Base-by-base conservation (phyloP, 2,113 vertebrate species). In the Synchiropus splendidus region DNA sequence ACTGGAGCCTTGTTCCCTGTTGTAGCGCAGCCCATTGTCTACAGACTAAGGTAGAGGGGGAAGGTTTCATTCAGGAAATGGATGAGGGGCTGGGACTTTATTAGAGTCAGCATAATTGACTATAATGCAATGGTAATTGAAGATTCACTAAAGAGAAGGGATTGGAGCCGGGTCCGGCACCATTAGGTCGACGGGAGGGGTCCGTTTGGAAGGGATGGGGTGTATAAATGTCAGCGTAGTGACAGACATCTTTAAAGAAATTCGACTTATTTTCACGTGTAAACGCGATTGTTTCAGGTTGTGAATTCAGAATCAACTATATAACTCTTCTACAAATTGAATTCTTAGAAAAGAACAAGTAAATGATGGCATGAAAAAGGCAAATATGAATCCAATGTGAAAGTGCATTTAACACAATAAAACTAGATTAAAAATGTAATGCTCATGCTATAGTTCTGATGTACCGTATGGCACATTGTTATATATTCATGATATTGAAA, bases 1-100 rank as follows among this genome's bases (percentile, higher is more conserved):
- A 83, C 78, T 77, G 55, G 75, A 64, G 65, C 74, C 81, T 86
- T 86, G 83, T 86, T 86, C 74, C 61, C 58, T 35, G 31, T 33
- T 55, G 68, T 51, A 66, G 67, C 72, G 50, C 32, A 51, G 32
- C 16, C 67, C 74, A 77, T 83, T 83, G 79, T 84, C 66, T 69
- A 42, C 59, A 36, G 43, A 36, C 54, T 36, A 14, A 37, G 42
- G 37, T 35, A 58, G 47, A 68, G 33, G 51, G 45, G 49, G 48
- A 58, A 56, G 46, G 56, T 72, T 78, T 80, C 61, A 70, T 69
- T 73, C 75, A 79, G 79, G 75, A 83, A 81, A 71, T 46, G 51
- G 64, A 77, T 51, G 61, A 72, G 66, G 51, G 51, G 67, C 76
- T 64, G 63, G 61, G 53, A 60, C 61, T 74, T 78, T 82, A 80